Evolutionary conservation across 2,888 invertebrate species (phyloP), one percentile per base, ranked within the genome.

Genomic region (Coelopa pilipes): DNA sequence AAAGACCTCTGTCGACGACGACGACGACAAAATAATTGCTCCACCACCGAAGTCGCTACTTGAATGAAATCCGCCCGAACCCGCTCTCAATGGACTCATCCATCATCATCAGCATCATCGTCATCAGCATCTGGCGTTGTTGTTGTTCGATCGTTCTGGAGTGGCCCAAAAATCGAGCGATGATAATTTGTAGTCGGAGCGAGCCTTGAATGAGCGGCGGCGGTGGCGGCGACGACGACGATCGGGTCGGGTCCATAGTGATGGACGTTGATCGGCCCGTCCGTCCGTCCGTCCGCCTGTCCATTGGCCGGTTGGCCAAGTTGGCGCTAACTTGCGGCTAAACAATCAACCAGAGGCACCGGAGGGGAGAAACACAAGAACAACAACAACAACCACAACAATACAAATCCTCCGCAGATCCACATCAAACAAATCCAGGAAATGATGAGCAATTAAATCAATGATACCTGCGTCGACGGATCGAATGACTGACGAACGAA

Each of bases 371-470:
- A 66, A 57, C n/a, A 70, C 57, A 77, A 68, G 60, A 63, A 60
- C 17, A 72, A 59, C 66, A 55, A 73, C 60, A 13, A 75, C 11
- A 34, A 34, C 7, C 34, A 72, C 60, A n/a, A n/a, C 15, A 47
- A 45, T n/a, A n/a, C n/a, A n/a, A n/a, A n/a, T n/a, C n/a, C n/a
- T n/a, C n/a, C n/a, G n/a, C 62, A 73, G 70, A 62, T 71, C 68
- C 78, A 82, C 80, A 82, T 83, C 79, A 80, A 81, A 55, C 73
- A 77, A 75, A 84, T 82, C 84, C 87, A 87, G 87, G 87, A 87
- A 87, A 87, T 87, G 87, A 84, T 82, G 79, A 70, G 83, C 82
- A 86, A 87, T 87, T 87, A 87, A 85, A 83, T 83, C 85, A 84
- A 85, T 85, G 82, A 79, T 77, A 78, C 53, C 71, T 65, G 71